Conservation (phyloP, 2,113 vertebrate species). For the Chionomys nivalis region DNA sequence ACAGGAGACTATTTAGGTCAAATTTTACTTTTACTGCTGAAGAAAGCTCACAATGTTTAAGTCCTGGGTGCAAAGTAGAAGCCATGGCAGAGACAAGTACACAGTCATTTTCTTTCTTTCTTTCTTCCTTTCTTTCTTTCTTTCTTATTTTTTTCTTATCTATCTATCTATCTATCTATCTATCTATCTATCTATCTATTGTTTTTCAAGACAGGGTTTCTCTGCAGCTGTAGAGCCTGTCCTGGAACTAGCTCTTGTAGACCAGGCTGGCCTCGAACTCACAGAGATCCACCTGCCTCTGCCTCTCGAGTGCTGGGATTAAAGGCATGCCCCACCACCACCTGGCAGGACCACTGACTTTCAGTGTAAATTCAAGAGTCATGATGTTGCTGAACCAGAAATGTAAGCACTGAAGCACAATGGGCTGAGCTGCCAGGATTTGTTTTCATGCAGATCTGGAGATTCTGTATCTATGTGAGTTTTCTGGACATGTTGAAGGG, state of each 20-base stretch:
- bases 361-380: not conserved
- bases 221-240: too few relatives aligned
- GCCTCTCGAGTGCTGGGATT: too few relatives aligned
- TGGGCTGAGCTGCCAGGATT: not conserved
- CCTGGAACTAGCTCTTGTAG: too few relatives aligned
- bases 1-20: not conserved
- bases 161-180: too few relatives aligned
- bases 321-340: too few relatives aligned
- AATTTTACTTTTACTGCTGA: not conserved
- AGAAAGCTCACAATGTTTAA: not conserved
- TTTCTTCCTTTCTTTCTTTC: not conserved
- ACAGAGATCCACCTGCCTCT: too few relatives aligned
- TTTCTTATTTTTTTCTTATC: too few relatives aligned
- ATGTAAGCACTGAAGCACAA: not conserved
- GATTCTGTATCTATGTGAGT: not conserved
- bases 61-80: not conserved
- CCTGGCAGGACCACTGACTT: not conserved
- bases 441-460: not conserved
- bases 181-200: too few relatives aligned
- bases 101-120: not conserved
- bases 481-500: not conserved
- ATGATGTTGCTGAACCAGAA: not conserved
- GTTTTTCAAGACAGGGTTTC: too few relatives aligned
- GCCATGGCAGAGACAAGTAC: not conserved
- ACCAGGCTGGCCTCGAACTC: too few relatives aligned